phyloP scores from a whole-genome alignment of 1,140 invertebrate species.

The Agrypnia vestita region DNA sequence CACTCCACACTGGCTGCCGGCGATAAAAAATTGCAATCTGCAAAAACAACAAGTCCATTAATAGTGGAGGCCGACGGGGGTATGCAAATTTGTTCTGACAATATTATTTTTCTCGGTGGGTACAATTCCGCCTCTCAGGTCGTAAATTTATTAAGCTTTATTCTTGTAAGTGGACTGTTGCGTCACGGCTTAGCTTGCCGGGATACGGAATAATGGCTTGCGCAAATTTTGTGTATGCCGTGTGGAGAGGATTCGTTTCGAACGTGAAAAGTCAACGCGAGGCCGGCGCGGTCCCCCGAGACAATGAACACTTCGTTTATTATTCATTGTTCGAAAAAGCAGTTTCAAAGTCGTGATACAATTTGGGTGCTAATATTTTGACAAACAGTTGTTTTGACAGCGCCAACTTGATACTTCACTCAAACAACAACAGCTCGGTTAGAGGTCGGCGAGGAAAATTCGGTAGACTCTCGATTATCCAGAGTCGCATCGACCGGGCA shows the following conservation, averaged over 20 bases:
- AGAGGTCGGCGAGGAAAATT: too few relatives aligned
- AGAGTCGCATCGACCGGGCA: too few relatives aligned
- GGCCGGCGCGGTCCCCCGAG: neutral
- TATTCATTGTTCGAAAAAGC: too few relatives aligned
- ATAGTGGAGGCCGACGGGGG: slow-evolving; percentile 9
- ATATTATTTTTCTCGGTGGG: slow-evolving; percentile 24
- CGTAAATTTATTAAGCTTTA: slow-evolving; percentile 55
- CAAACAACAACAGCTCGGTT: too few relatives aligned
- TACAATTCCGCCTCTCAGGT: slow-evolving; percentile 33
- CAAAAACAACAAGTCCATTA: slow-evolving; percentile 16
- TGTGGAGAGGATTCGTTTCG: neutral
- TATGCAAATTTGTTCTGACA: slow-evolving; percentile 23
- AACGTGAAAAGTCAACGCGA: neutral
- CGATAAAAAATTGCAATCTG: neutral
- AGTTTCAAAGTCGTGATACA: too few relatives aligned
- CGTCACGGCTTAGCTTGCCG: slow-evolving; percentile 28
- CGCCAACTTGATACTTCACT: too few relatives aligned
- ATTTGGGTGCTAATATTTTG: too few relatives aligned
- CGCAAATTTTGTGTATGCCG: neutral
- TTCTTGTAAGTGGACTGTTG: slow-evolving; percentile 37
- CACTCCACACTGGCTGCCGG: neutral
- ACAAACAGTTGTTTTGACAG: too few relatives aligned
- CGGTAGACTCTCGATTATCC: too few relatives aligned
- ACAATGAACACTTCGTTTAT: too few relatives aligned
- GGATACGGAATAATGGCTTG: slow-evolving; percentile 20